Evolutionary conservation across 2,797 vertebrate species (phyloP).

Genomic region (Chloroceryle inda): DNA sequence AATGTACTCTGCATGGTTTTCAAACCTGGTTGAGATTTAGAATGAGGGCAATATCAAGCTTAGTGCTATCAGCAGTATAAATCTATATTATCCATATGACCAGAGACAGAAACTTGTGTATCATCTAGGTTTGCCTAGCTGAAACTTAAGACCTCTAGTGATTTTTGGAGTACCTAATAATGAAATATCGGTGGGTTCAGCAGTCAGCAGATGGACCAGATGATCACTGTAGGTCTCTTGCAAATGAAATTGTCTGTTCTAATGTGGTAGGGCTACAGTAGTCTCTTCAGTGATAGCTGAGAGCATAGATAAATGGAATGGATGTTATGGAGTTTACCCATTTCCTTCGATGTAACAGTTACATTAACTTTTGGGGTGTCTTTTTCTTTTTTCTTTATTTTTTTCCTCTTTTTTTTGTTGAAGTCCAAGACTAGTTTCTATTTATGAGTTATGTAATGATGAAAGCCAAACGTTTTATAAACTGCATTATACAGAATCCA

Average conservation of each 20-base stretch:
- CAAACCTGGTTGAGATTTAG: not conserved
- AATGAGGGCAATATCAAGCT: not conserved
- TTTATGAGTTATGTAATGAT: not conserved
- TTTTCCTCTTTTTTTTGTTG: not conserved
- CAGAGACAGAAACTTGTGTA: not conserved
- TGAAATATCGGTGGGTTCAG: not conserved
- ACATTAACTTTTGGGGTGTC: not conserved
- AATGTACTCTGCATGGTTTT: not conserved
- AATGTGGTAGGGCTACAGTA: not conserved
- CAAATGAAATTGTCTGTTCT: not conserved
- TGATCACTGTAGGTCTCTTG: rapidly evolving
- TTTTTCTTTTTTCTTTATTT: too few species aligned
- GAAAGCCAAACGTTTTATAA: not conserved
- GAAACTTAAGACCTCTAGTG: not conserved
- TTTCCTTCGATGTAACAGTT: not conserved
- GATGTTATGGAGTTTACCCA: not conserved
- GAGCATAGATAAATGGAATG: not conserved
- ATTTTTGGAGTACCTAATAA: not conserved
- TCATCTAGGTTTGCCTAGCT: not conserved
- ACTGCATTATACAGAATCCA: not conserved
- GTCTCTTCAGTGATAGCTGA: not conserved
- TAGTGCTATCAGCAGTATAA: not conserved
- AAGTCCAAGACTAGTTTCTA: not conserved
- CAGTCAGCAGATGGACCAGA: not conserved
- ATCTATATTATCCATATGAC: not conserved